Conservation (phyloP, 2,113 vertebrate species). For the Aspidoscelis tigris region DNA sequence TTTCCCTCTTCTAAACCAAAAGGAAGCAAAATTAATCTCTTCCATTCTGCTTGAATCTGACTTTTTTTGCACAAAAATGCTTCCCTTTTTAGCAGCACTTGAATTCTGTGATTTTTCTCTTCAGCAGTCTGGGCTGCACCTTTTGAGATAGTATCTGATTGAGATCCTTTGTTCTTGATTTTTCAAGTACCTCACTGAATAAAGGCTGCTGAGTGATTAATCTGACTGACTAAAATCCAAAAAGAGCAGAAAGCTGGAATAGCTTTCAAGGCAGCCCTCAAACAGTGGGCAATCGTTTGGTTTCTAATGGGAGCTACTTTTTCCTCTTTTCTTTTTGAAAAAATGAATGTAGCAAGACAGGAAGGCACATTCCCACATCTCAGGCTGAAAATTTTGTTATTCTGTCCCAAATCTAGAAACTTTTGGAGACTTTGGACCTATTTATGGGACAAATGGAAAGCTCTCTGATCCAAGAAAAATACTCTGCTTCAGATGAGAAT, state of each 20-base stretch:
- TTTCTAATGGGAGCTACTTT: too few relatives aligned
- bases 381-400: background rate
- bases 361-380: background rate
- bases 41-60: background rate
- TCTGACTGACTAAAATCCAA: background rate
- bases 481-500: slow-evolving; percentile 6
- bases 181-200: slow-evolving; percentile 3
- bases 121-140: background rate
- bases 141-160: slow-evolving; percentile 11
- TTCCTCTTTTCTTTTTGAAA: background rate
- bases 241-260: background rate
- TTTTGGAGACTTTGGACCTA: background rate
- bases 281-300: background rate
- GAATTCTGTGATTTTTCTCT: slow-evolving; percentile 36
- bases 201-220: slow-evolving; percentile 5
- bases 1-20: background rate
- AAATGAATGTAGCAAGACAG: background rate
- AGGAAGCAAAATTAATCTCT: background rate
- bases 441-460: background rate
- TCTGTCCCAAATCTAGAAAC: background rate
- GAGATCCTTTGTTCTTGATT: slow-evolving; percentile 20
- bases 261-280: slow-evolving; percentile 7
- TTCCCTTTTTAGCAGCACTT: background rate
- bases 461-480: background rate
- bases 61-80: slow-evolving; percentile 27